Base-by-base conservation (phyloP, 2,113 vertebrate species). In the Sturnus vulgaris region DNA sequence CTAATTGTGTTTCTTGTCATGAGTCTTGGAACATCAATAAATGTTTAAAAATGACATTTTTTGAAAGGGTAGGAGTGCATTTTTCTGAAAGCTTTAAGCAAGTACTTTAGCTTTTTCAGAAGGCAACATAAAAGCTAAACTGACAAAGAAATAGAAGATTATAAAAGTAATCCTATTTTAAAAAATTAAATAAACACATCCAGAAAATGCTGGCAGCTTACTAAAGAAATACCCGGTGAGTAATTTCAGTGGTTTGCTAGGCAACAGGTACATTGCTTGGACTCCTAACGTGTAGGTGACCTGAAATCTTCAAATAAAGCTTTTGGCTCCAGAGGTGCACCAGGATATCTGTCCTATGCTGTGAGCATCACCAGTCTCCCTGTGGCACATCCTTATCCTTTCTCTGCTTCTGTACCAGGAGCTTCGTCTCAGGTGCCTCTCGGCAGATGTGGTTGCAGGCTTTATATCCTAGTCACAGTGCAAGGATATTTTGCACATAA, bases 1-100 rank as follows among this genome's bases (percentile, higher is more conserved):
- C 33, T 96, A 66, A 75, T 60, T 81, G 20, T 35, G 49, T 92
- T 93, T 86, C 69, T 87, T 94, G 84, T 95, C 40, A 35, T 52
- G 18, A 81, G 56, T 86, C 42, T 88, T 93, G 66, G 39, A 96
- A 88, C 35, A 61, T 86, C 35, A 81, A 60, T 78, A 87, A 75
- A 72, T 55, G 3, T 85, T 86, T 47, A 3, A n/a, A 56, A 70
- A 76, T 83, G 7, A 44, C 39, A 22, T 49, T 80, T 75, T 92
- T 94, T 90, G 13, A 93, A 86, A 82, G 71, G 31, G 63, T 70
- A 88, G 56, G 55, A 79, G 28, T 92, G 40, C 2, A 2, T 93
- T 92, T 81, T 82, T 69, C 49, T 77, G 71, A 79, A 92, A 81
- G 39, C 53, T 56, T 90, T 75, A 64, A 86, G 83, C 20, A 86